Evolutionary conservation across 2,797 vertebrate genomes (phyloP), one percentile per base, ranked within the genome.

Genomic region (Ctenopoma multispine): DNA sequence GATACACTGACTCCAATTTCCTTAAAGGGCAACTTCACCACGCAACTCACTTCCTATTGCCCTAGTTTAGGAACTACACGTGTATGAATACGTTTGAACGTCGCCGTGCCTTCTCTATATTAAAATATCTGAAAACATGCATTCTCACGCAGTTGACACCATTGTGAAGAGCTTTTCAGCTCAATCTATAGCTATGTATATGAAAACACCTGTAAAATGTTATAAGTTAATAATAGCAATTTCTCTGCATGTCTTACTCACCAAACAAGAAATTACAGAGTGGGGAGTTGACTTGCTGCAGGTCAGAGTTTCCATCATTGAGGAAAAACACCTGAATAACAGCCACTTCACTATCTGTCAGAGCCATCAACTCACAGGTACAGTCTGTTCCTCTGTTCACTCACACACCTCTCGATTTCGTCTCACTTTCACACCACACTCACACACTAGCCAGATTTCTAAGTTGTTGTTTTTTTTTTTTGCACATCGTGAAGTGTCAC

Each of bases 361-460:
- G 53, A 40, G 24, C 23, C 15, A 20, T 55, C 67, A 63, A 57
- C 53, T 77, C 57, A 23, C 80, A 77, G 79, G 81, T 84, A 82
- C 81, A 73, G 50, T 15, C 43, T 72, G 79, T 69, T 62, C 76
- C 69, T 66, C 66, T 62, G 57, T 71, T 74, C 65, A 36, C 58
- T 64, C 70, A 55, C 67, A 57, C 23, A 4, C 13, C 70, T 50
- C 51, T 50, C 36, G 18, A 38, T 29, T 2, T 51, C 67, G 69
- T 29, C 55, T 50, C 36, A 24, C 17, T 74, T 80, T 79, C 82
- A 49, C 75, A 69, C 69, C 38, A 36, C 7, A 2, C 77, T 59
- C n/a, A 1, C 60, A 56, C 70, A 65, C 63, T 2, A 48, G 29
- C 36, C 68, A 57, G 2, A 24, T 60, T 77, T 61, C 43, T 47